A percentile compares a stretch with the other conserved stretches of the same genome.
These are phyloP conservation scores for Labroides dimidiatus DNA, from an alignment of 2,797 vertebrate species.

Conservation along the genomic window DNA sequence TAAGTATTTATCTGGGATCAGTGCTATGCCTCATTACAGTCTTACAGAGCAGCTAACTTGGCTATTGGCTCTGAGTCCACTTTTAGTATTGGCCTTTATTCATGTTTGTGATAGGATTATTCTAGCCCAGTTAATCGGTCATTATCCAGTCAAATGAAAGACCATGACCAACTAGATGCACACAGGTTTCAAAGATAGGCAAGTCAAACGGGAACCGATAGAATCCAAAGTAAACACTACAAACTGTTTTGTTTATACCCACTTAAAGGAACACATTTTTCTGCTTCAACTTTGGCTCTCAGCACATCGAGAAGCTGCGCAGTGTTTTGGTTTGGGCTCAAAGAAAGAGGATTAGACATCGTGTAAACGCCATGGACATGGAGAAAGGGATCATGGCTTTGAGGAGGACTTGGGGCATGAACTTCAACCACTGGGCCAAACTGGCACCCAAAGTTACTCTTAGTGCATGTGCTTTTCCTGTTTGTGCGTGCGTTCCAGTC, in stretches of 20 bases:
- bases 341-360: background rate
- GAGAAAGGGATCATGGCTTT: too few species aligned
- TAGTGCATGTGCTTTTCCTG: conserved; percentile 10
- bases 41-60: background rate
- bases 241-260: background rate
- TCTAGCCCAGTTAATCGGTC: background rate
- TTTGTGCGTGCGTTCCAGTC: conserved; percentile 33
- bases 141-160: background rate
- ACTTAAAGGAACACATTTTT: conserved; percentile 5
- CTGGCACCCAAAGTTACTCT: background rate
- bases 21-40: background rate
- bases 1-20: background rate
- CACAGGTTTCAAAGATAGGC: too few species aligned
- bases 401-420: too few species aligned
- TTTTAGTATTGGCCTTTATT: background rate
- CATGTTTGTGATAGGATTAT: background rate
- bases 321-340: background rate
- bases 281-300: background rate
- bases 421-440: too few species aligned
- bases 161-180: background rate
- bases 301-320: background rate
- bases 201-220: too few species aligned
- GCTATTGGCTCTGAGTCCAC: background rate
- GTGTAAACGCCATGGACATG: background rate
- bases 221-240: too few species aligned